phyloP scores from a whole-genome alignment of 2,797 vertebrate genomes.

The Lates japonicus region DNA sequence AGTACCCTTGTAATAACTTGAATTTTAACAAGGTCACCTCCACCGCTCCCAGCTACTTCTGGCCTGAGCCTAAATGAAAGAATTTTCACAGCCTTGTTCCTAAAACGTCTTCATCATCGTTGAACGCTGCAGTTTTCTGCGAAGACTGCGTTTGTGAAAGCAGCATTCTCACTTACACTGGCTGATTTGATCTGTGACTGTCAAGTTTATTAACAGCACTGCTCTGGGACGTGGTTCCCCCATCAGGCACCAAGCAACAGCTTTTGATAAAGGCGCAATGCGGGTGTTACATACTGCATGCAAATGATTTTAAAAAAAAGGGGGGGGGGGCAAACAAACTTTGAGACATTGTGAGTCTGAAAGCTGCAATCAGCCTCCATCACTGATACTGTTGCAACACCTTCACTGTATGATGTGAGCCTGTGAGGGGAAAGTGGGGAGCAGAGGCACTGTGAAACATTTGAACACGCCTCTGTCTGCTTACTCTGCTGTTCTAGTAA shows the following conservation, averaged over 20 bases:
- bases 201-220: constrained; percentile 59
- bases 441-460: constrained; percentile 44
- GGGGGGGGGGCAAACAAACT: constrained; percentile 36
- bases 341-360: constrained; percentile 47
- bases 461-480: constrained; percentile 40
- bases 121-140: constrained; percentile 26
- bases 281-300: constrained; percentile 64
- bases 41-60: neutral
- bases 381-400: constrained; percentile 52
- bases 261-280: constrained; percentile 58
- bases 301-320: constrained; percentile 54
- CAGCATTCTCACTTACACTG: constrained; percentile 27
- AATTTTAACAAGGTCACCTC: constrained; percentile 13
- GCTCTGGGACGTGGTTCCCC: constrained; percentile 45
- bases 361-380: constrained; percentile 51
- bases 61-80: constrained; percentile 1
- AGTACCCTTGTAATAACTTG: neutral
- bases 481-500: constrained; percentile 47
- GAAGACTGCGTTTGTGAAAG: constrained; percentile 33
- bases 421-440: constrained; percentile 23
- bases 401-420: constrained; percentile 36
- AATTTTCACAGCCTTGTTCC: constrained; percentile 18
- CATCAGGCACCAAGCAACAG: constrained; percentile 62
- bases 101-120: constrained; percentile 5
- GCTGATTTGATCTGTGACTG: constrained; percentile 49